Evolutionary conservation across 30 jellyfish, hydroid and myxozoan genomes (phyloP), one percentile per base, ranked within the genome.

Genomic region (Mastigias papua): DNA sequence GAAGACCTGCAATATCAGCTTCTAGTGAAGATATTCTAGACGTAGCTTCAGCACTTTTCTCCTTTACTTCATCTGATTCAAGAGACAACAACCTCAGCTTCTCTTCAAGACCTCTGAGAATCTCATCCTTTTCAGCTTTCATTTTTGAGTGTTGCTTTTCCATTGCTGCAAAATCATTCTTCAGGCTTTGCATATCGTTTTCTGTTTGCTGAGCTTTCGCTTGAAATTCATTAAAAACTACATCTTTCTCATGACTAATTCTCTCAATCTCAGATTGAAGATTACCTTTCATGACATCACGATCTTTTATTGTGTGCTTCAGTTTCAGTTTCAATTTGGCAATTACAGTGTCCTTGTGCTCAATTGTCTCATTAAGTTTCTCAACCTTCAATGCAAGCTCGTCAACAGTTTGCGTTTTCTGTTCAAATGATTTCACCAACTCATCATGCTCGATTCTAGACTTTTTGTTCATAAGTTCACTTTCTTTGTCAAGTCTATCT

Each of bases 191-290:
- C 34, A 42, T 46, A 10, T 87, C 93, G 7, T 22, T 26, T 27
- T 93, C 93, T 42, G 85, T 93, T 65, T 93, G 90, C 54, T 93
- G 97, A 0, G 81, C 61, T 26, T 87, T 93, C 48, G 87, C 73
- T 70, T 96, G 94, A 42, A 93, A 73, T 51, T 93, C 98, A 67
- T 93, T 93, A 72, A 93, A 93, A 34, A 93, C 57, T 19, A 89
- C 73, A 62, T 86, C 97, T 60, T 84, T 90, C 78, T 94, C 99
- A 3, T 78, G 90, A 27, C 97, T 76, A 25, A 94, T 13, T 28
- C 97, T 73, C 25, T 94, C 98, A 9, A 93, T 78, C 66, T 94
- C 99, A 0, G 97, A 64, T 62, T 90, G 97, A 48, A 86, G 81
- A 80, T 94, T 89, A 7, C 69, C 97, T 22, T 78, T 84, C 77